Base-by-base conservation (phyloP, 2,113 vertebrate genomes). In the Colaptes auratus region DNA sequence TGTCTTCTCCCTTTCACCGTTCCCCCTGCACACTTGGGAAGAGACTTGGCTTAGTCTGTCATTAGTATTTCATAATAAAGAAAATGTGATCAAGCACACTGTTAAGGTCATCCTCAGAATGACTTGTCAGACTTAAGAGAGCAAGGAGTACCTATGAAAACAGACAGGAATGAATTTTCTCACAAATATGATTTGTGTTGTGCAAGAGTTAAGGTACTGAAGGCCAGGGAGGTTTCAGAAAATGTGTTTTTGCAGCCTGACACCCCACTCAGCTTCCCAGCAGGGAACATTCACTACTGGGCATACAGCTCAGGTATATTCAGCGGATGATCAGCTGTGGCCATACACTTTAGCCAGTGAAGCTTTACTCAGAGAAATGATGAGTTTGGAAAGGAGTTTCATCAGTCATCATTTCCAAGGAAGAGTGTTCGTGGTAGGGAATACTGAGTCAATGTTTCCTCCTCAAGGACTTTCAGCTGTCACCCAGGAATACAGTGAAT, bases 391-490 rank as follows among this genome's bases (percentile, higher is more conserved):
- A 76, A 75, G 79, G 48, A 79, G 23, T 65, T 90, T 71, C 88
- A 94, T 94, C 89, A 90, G 76, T 66, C 65, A 53, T 81, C 73
- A 81, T 94, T 96, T 88, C 86, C 63, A 84, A 71, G 81, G 64
- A 79, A 86, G 23, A 94, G 19, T 1, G 0, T 82, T 94, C 86
- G 73, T 12, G 6, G 76, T 72, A 67, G 61, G 87, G 91, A 85
- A 95, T 92, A 92, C 69, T 67, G 79, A 93, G 85, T 82, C 85
- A 75, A 80, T 81, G 89, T 89, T 96, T 91, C 86, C 81, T 96
- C 88, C 90, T 96, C 94, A 97, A 97, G 96, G 96, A 97, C 94
- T 96, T 94, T 92, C 64, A 82, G 86, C 94, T 96, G 95, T 96
- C 95, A 95, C 88, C 61, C 5, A 70, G 84, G 93, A 96, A 95